These are phyloP conservation scores for Phaethon lepturus DNA, from an alignment of 2,113 vertebrate species.

Conservation along the genomic window DNA sequence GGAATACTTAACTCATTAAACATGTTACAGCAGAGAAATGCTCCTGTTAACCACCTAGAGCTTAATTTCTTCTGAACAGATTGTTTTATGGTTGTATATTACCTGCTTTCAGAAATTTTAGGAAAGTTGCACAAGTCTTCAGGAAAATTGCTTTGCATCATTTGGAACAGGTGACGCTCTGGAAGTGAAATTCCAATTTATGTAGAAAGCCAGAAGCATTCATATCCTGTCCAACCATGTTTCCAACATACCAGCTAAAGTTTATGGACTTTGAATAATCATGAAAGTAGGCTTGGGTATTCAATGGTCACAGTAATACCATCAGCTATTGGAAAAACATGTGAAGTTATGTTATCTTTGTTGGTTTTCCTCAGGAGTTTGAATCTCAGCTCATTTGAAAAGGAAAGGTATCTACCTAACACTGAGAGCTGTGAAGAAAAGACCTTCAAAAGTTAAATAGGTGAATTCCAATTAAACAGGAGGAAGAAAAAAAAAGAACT, in stretches of 20 bases:
- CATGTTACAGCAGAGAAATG: not conserved
- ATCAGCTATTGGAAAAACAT: not conserved
- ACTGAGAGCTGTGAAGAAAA: not conserved
- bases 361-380: not conserved
- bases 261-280: not conserved
- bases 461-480: not conserved
- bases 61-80: not conserved
- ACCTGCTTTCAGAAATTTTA: not conserved
- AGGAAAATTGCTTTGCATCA: not conserved
- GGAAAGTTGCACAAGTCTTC: not conserved
- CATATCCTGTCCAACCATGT: not conserved
- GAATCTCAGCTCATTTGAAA: not conserved
- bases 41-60: not conserved
- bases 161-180: not conserved
- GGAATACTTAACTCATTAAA: not conserved
- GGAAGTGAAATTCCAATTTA: not conserved
- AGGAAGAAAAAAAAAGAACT: accelerated
- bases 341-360: not conserved
- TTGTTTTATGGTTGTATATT: not conserved
- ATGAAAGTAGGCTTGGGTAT: accelerated
- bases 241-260: not conserved
- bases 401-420: not conserved
- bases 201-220: not conserved
- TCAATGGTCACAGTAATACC: accelerated
- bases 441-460: accelerated